Base-by-base conservation (phyloP, 2,797 vertebrate species). In the Heteromormyrus szaboi region DNA sequence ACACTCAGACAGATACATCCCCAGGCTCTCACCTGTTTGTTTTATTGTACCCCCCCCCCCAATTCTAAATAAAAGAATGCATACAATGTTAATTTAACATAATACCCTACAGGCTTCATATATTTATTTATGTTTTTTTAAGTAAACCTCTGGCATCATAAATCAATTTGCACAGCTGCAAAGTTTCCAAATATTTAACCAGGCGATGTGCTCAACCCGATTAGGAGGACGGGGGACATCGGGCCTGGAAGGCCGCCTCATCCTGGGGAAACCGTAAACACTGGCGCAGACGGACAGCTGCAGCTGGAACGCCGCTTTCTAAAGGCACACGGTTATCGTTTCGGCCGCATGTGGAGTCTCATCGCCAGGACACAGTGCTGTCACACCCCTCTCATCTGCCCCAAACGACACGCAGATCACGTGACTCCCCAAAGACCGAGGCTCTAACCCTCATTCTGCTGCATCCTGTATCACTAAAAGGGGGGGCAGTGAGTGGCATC, bases 91-190 rank as follows among this genome's bases (percentile, higher is more conserved):
- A 83, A 46, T 83, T 22, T 83, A 83, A 46, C 19, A 83, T 29
- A 51, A 86, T 86, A 50, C 84, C 22, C 84, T 17, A 86, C 22
- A 22, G 48, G 48, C 22, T 25, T 12, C 48, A 25, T 48, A 11
- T 83, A 76, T 33, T 84, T 53, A 33, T 54, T 29, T 48, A 54
- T 86, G 51, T 86, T 54, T 50, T 85, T 86, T 53, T 53, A 86
- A 86, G 48, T 48, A 33, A 53, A 54, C 50, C n/a, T 19, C 51
- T 86, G 33, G 41, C 17, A 87, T 48, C 56, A 68, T 65, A 65
- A 87, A 87, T 87, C 56, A 65, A 87, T 87, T 65, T 48, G 37
- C 37, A 65, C 86, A 87, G 56, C 86, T 87, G 86, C 86, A 65
- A 62, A 65, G 48, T 86, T 86, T 86, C 84, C 48, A 53, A 86